Conservation (phyloP, 2,888 invertebrate genomes). For the Cheilosia grossa region DNA sequence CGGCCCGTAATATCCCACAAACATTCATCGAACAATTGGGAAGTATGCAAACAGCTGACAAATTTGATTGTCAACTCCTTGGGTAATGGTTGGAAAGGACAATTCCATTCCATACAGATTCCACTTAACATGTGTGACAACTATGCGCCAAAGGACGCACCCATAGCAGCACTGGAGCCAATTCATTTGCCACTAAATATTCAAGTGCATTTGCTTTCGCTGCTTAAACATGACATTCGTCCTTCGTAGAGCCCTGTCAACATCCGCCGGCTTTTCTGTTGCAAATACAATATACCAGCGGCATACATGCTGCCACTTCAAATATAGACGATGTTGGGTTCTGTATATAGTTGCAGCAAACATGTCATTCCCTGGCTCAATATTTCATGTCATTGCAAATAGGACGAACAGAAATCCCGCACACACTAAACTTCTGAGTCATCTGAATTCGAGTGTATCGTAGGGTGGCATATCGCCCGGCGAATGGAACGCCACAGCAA, state of each 20-base stretch:
- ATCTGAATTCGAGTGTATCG: constrained; percentile 20
- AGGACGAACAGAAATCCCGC: constrained; percentile 57
- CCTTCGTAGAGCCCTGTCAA: constrained; percentile 25
- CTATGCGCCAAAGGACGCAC: constrained; percentile 32
- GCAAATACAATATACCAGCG: constrained; percentile 53
- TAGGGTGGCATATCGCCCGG: neutral
- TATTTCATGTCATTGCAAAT: constrained; percentile 70
- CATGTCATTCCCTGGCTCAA: constrained; percentile 67
- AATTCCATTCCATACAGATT: constrained; percentile 50
- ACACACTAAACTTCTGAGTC: constrained; percentile 32
- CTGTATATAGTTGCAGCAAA: constrained; percentile 36
- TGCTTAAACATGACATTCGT: constrained; percentile 30
- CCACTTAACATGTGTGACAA: constrained; percentile 62
- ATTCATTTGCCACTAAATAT: constrained; percentile 55
- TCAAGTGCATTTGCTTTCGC: constrained; percentile 44
- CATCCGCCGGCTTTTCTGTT: constrained; percentile 20
- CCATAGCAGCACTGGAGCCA: neutral
- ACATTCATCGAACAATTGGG: constrained; percentile 6
- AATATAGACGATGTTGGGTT: neutral
- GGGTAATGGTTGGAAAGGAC: constrained; percentile 15
- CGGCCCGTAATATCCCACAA: neutral
- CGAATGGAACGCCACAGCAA: neutral
- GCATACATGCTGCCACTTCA: constrained; percentile 39
- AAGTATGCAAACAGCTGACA: constrained; percentile 48
- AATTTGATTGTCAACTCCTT: constrained; percentile 23